Base-by-base conservation (phyloP, 2,113 vertebrate species). In the Colaptes auratus region DNA sequence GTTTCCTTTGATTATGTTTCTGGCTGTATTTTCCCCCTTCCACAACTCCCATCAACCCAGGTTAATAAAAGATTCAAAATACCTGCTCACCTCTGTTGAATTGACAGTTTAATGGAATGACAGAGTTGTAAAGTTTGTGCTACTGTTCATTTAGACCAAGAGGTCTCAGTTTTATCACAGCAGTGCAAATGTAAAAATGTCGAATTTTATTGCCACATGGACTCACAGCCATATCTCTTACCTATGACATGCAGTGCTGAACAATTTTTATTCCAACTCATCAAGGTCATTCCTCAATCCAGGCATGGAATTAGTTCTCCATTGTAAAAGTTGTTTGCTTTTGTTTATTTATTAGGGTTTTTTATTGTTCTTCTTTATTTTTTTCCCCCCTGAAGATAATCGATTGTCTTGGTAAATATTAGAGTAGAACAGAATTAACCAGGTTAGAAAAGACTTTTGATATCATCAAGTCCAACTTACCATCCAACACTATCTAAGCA, bases 211-310 rank as follows among this genome's bases (percentile, higher is more conserved):
- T 46, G 12, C 3, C 3, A 15, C 21, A 69, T 15, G 4, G 4
- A 46, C 36, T 91, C 6, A 15, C 12, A 60, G 5, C 6, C 63
- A 3, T 30, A 48, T n/a, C 5, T 63, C 17, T 46, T n/a, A 66
- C 7, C 59, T 86, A 12, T 6, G n/a, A 31, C 3, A 42, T 0
- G 0, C 2, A 2, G 2, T 4, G 59, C 25, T 53, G 20, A 74
- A 17, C 2, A 25, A 10, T 10, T 46, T 75, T 87, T 28, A 36
- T n/a, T 69, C 33, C 12, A 59, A 10, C 55, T 81, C 28, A 73
- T 2, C 3, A 44, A 53, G 12, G 7, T 76, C 1, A 0, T 83
- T 12, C 6, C 5, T 56, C 21, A 20, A 2, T 42, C 10, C 15
- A 60, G 7, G 7, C 20, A 42, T 3, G 19, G 28, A 88, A 67